These are phyloP conservation scores for Syrmaticus mikado DNA, from an alignment of 2,113 vertebrate genomes.

Conservation along the genomic window DNA sequence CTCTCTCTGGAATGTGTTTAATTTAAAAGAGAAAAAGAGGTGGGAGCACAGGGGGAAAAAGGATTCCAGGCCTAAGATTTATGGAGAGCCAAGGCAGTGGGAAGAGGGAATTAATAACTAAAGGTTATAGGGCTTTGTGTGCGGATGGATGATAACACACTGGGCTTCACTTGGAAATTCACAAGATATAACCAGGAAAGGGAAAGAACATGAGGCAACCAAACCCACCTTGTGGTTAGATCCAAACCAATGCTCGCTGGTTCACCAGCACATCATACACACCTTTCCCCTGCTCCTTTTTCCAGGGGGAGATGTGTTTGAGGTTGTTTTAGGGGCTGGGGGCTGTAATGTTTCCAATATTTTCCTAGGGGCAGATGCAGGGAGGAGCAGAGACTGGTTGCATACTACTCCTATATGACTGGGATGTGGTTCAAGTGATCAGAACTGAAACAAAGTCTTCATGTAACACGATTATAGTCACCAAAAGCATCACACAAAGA, in stretches of 20 bases:
- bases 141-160: not conserved
- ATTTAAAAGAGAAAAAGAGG: conserved; percentile 62
- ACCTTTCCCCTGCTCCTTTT: not conserved
- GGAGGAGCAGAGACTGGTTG: not conserved
- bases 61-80: conserved; percentile 61
- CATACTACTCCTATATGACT: not conserved
- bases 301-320: not conserved
- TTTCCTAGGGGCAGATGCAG: not conserved
- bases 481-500: not conserved
- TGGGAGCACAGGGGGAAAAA: conserved; percentile 40
- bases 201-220: not conserved
- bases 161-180: not conserved
- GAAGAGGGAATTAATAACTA: conserved; percentile 54
- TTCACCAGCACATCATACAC: not conserved
- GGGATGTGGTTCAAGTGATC: not conserved
- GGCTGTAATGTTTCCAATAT: not conserved
- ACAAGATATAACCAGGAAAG: not conserved
- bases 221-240: not conserved
- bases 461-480: not conserved
- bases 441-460: not conserved
- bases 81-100: conserved; percentile 44
- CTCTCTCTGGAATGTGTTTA: conserved; percentile 65
- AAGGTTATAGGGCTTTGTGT: not conserved
- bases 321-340: not conserved
- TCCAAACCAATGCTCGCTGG: not conserved